phyloP scores from a whole-genome alignment of 1,140 invertebrate genomes.

The Gyrodactylus bullatarudis region DNA sequence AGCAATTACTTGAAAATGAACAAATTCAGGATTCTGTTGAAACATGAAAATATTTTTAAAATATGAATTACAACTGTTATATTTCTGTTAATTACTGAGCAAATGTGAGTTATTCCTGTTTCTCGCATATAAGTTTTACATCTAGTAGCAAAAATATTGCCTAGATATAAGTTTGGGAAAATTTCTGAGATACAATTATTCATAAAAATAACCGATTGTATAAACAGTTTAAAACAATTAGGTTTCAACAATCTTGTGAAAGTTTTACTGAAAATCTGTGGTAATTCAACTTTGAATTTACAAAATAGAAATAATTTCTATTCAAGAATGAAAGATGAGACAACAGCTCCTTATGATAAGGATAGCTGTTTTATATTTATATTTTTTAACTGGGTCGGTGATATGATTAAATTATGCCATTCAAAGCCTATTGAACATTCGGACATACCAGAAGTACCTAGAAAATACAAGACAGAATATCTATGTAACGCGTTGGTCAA shows the following conservation, averaged over 20 bases:
- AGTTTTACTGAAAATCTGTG: too few species aligned
- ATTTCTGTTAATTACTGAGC: not conserved
- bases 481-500: not conserved
- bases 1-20: not conserved
- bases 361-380: not conserved
- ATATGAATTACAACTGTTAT: not conserved
- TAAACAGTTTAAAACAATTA: too few species aligned
- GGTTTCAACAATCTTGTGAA: too few species aligned
- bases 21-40: not conserved
- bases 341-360: not conserved
- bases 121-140: not conserved
- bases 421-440: not conserved
- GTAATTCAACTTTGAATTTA: too few species aligned
- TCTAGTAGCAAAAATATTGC: not conserved
- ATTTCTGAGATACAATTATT: not conserved
- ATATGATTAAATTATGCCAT: not conserved
- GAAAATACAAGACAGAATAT: not conserved
- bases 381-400: not conserved
- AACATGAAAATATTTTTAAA: not conserved
- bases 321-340: not conserved
- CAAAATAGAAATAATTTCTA: not conserved
- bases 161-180: not conserved
- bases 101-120: not conserved
- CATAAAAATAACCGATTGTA: too few species aligned
- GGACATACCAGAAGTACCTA: not conserved